These are phyloP conservation scores for Salpingus planirostris DNA, from an alignment of 2,888 invertebrate genomes.

Conservation along the genomic window DNA sequence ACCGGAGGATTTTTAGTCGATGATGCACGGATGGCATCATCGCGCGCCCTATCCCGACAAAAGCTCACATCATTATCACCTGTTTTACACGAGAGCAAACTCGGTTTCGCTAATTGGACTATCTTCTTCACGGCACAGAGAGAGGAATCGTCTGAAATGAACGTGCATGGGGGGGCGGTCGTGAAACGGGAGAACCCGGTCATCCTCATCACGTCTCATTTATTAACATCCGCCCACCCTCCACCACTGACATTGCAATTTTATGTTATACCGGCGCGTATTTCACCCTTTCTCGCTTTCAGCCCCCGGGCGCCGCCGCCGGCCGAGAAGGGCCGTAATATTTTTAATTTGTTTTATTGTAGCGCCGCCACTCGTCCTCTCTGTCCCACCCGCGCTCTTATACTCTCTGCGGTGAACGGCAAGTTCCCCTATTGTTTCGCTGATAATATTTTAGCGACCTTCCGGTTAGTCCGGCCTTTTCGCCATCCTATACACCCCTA, in stretches of 20 bases:
- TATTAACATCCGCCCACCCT: slow-evolving; percentile 26
- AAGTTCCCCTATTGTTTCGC: slow-evolving; percentile 38
- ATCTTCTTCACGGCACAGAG: too few species aligned
- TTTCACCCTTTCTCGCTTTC: slow-evolving; percentile 27
- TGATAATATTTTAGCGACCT: slow-evolving; percentile 39
- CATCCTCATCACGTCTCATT: slow-evolving; percentile 33
- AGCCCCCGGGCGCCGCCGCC: slow-evolving; percentile 14
- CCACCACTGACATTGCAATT: slow-evolving; percentile 29
- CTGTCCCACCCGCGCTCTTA: too few species aligned
- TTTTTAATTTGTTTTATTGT: slow-evolving; percentile 39
- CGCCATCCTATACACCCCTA: too few species aligned
- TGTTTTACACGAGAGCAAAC: too few species aligned
- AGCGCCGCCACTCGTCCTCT: slow-evolving; percentile 32
- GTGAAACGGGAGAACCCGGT: too few species aligned
- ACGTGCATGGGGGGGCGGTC: too few species aligned
- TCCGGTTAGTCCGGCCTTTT: slow-evolving; percentile 31
- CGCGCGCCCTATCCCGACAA: too few species aligned
- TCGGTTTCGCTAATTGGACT: too few species aligned
- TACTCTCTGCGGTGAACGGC: slow-evolving; percentile 35
- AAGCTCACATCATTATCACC: too few species aligned
- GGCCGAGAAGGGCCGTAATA: slow-evolving; percentile 27
- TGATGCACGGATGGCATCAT: too few species aligned
- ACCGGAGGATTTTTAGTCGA: too few species aligned
- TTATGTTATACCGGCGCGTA: slow-evolving; percentile 24
- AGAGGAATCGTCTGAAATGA: too few species aligned